Evolutionary conservation across 2,888 invertebrate genomes (phyloP).

Genomic region (Platycheirus rosarum): DNA sequence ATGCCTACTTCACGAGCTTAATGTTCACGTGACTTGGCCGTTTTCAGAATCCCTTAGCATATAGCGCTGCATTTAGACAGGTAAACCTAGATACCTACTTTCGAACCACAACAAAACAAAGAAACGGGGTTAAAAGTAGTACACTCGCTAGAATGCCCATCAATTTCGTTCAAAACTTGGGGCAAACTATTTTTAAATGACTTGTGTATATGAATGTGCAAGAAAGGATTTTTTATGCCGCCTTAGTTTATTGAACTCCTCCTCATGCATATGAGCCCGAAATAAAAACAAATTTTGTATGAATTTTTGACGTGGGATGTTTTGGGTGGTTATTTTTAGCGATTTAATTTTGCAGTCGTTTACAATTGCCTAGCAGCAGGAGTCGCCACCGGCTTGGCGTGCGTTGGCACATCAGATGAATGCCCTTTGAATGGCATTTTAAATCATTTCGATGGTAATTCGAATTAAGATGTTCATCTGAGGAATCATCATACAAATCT

Average conservation of each 20-base stretch:
- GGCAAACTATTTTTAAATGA: constrained; percentile 7
- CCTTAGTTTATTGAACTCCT: constrained; percentile 27
- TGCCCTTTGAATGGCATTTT: constrained; percentile 25
- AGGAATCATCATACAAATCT: constrained; percentile 25
- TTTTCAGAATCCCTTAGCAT: constrained; percentile 11
- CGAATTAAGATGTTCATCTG: constrained; percentile 19
- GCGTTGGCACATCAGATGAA: constrained; percentile 2
- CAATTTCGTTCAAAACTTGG: constrained; percentile 16
- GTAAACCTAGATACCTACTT: constrained; percentile 28
- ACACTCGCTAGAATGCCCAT: neutral
- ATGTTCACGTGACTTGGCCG: constrained; percentile 29
- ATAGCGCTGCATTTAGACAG: too few species aligned
- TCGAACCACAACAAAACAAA: constrained; percentile 26
- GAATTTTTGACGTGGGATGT: constrained; percentile 27
- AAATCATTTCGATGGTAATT: constrained; percentile 29
- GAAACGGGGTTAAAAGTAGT: constrained; percentile 11
- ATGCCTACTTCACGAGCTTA: neutral
- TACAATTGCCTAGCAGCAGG: neutral
- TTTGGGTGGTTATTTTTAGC: constrained; percentile 22
- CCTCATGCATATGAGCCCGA: constrained; percentile 8
- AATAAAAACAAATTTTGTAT: constrained; percentile 12
- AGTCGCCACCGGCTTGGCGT: neutral
- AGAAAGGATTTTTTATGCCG: neutral
- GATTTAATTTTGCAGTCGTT: constrained; percentile 6
- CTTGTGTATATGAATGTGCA: neutral